These are phyloP conservation scores for Sarcophaga variegata DNA, from an alignment of 2,888 invertebrate species.

Conservation along the genomic window DNA sequence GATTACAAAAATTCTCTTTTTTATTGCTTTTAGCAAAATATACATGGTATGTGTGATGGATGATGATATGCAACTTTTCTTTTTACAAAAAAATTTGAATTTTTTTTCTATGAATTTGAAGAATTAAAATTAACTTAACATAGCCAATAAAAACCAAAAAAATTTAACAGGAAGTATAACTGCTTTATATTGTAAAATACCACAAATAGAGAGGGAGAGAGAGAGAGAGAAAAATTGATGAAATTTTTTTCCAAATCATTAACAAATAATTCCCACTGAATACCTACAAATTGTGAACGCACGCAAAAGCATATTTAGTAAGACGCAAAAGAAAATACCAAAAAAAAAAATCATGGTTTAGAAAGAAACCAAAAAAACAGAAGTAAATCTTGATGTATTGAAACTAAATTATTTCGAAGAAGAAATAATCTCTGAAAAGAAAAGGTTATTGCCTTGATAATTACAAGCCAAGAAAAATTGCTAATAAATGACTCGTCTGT, in stretches of 20 bases:
- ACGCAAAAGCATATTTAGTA: conserved; percentile 49
- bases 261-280: conserved; percentile 21
- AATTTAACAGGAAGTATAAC: neutral
- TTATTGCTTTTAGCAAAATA: too few species aligned
- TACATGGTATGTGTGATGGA: too few species aligned
- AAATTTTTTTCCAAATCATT: conserved; percentile 10
- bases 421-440: neutral
- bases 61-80: too few species aligned
- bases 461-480: neutral
- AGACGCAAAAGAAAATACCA: conserved; percentile 8
- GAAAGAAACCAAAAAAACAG: neutral
- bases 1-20: too few species aligned
- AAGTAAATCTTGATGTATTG: neutral
- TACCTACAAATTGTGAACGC: conserved; percentile 11
- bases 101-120: too few species aligned
- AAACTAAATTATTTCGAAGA: conserved; percentile 1
- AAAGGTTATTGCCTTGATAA: conserved; percentile 45
- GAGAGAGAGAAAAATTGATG: neutral
- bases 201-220: too few species aligned
- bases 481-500: neutral
- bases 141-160: neutral
- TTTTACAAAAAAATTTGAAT: too few species aligned
- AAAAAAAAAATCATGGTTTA: neutral
- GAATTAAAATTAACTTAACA: too few species aligned
- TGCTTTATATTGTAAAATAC: neutral